Percentiles rank a stretch among this genome's conserved stretches.
Evolutionary conservation across 2,888 invertebrate species (phyloP).

Genomic region (Blastobasis lacticolella): DNA sequence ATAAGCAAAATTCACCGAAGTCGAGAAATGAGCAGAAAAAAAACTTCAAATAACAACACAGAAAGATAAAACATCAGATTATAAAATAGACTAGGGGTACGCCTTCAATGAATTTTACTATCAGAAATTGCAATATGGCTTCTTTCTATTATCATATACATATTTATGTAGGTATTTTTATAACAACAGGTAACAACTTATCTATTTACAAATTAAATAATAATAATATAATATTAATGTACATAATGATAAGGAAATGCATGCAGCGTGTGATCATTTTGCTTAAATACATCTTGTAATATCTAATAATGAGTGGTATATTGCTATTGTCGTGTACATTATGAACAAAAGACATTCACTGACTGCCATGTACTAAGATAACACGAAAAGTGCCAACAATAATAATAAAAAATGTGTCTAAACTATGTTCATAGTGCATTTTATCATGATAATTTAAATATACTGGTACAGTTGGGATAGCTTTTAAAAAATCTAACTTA

Average conservation of each 20-base stretch:
- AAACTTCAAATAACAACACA: slow-evolving; percentile 17
- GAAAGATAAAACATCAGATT: slow-evolving; percentile 39
- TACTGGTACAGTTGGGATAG: too few relatives aligned
- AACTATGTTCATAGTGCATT: too few relatives aligned
- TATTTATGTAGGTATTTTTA: too few relatives aligned
- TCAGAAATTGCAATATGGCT: slow-evolving; percentile 32
- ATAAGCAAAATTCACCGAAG: slow-evolving; percentile 48
- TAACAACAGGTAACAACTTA: slow-evolving; percentile 59
- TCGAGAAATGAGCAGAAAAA: slow-evolving; percentile 23
- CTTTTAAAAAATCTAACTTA: too few relatives aligned
- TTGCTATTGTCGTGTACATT: too few relatives aligned
- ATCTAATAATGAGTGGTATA: too few relatives aligned
- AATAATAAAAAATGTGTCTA: too few relatives aligned
- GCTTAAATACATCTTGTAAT: too few relatives aligned
- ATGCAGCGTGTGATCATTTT: slow-evolving; percentile 21
- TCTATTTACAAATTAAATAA: slow-evolving; percentile 40
- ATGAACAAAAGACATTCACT: too few relatives aligned
- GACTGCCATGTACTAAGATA: too few relatives aligned
- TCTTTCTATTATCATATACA: background rate
- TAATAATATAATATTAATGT: slow-evolving; percentile 28
- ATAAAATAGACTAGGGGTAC: slow-evolving; percentile 47
- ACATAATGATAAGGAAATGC: slow-evolving; percentile 35
- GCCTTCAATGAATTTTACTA: slow-evolving; percentile 45
- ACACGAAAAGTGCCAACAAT: background rate
- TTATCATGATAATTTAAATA: too few relatives aligned